A percentile compares a stretch with the other conserved stretches of the same genome.
These are phyloP conservation scores for Callipepla californica DNA, from an alignment of 2,113 vertebrate species.

Conservation along the genomic window DNA sequence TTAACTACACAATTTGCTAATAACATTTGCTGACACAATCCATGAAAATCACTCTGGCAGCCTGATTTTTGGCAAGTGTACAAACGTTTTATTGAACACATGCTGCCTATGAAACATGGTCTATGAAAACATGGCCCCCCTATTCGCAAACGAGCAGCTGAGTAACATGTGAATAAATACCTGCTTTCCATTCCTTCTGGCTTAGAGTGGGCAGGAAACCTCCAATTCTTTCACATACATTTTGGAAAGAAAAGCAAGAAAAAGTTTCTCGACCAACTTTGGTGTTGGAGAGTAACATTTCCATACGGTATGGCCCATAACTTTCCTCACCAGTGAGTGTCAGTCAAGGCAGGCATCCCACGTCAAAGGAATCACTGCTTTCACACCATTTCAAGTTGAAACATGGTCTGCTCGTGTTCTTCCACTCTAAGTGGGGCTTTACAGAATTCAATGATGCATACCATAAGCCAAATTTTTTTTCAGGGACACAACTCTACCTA, in stretches of 20 bases:
- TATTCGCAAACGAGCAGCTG: constrained; percentile 9
- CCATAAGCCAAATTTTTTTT: not conserved
- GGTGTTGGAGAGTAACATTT: not conserved
- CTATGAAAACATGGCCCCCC: constrained; percentile 64
- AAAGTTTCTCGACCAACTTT: not conserved
- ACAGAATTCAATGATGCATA: not conserved
- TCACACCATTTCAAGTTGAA: not conserved
- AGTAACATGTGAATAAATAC: constrained; percentile 58
- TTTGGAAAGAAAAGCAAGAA: not conserved
- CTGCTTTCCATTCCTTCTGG: not conserved
- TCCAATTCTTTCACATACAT: not conserved
- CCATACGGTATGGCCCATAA: not conserved
- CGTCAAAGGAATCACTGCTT: not conserved
- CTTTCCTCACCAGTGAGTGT: not conserved
- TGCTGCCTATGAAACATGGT: constrained; percentile 61
- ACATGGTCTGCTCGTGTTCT: not conserved
- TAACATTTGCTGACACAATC: constrained; percentile 74
- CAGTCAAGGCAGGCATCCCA: constrained; percentile 29
- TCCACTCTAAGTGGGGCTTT: not conserved
- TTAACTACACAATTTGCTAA: constrained; percentile 77
- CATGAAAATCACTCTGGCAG: constrained; percentile 71
- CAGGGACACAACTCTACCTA: not conserved
- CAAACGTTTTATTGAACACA: constrained; percentile 74
- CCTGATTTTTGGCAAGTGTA: constrained; percentile 66
- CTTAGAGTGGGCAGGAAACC: not conserved